Evolutionary conservation across 2,888 invertebrate species (phyloP).

Genomic region (Dermolepida albohirtum): DNA sequence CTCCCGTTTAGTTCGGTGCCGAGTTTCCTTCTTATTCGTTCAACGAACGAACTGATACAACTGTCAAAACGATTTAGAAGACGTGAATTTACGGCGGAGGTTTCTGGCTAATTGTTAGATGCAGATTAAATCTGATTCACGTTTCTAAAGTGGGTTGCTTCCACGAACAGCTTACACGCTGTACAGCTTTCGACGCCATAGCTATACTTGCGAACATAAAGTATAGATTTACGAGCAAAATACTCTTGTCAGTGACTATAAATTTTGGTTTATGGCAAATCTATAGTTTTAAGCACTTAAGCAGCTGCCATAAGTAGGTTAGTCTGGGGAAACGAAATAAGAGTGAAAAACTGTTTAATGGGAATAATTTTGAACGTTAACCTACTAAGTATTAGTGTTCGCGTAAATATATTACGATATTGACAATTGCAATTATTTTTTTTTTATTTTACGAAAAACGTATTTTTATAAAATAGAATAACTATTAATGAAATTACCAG

Average conservation of each 20-base stretch:
- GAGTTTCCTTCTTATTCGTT: slow-evolving; percentile 5
- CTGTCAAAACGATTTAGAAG: slow-evolving; percentile 43
- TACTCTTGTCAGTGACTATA: slow-evolving; percentile 38
- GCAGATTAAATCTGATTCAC: slow-evolving; percentile 26
- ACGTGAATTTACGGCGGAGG: slow-evolving; percentile 38
- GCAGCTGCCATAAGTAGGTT: slow-evolving; percentile 41
- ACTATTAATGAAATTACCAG: no score
- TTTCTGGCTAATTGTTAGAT: slow-evolving; percentile 29
- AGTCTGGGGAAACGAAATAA: slow-evolving; percentile 7
- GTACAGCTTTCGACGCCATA: slow-evolving; percentile 13
- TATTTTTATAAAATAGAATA: no score
- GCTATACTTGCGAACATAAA: slow-evolving; percentile 37
- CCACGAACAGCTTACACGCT: slow-evolving; percentile 1
- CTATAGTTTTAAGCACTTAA: slow-evolving; percentile 43
- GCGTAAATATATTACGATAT: no score
- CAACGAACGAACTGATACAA: slow-evolving; percentile 39
- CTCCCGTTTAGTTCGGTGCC: slow-evolving; percentile 24
- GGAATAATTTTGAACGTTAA: no score
- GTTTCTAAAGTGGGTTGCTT: slow-evolving; percentile 20
- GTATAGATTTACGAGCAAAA: slow-evolving; percentile 38
- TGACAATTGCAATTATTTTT: no score
- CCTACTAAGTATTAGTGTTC: no score
- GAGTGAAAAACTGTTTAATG: neutral
- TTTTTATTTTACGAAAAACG: no score
- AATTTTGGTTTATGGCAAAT: slow-evolving; percentile 44